Base-by-base conservation (phyloP, 2,888 invertebrate species). In the Diploptera punctata region DNA sequence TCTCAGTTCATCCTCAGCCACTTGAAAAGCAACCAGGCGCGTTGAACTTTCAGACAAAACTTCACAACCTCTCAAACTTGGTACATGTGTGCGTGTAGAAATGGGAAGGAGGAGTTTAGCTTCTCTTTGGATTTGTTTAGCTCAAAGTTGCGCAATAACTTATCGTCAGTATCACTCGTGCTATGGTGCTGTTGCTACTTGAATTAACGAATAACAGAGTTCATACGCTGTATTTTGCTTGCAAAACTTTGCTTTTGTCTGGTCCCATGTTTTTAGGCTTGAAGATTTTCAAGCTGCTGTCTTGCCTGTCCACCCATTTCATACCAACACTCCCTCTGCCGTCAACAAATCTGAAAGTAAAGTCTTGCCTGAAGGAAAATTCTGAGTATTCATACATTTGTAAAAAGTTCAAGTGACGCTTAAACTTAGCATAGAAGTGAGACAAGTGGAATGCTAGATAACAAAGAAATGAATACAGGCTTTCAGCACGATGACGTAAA, bases 101-200 rank as follows among this genome's bases (percentile, higher is more conserved):
- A 24, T 24, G 13, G 52, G 24, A 52, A 52, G 13, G 52, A 16
- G 57, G n/a, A 57, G 57, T 26, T 57, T 57, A 29, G 57, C 57
- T 57, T 57, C 16, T 47, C 47, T n/a, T 29, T 16, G 57, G 57
- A 57, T 57, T 57, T 57, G 31, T 57, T 57, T 16, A 57, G 57
- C 26, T 57, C 13, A 26, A 57, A 57, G 57, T 57, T 57, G n/a
- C 57, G 26, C 57, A 57, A 57, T 57, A 57, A 57, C 57, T 57
- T 29, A 1, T 57, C 26, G 29, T 31, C 16, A 13, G 29, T 1
- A 10, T 18, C 16, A 24, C 26, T 57, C 2, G n/a, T 29, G 21
- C 4, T 52, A 24, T 2, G 52, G 24, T 4, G 24, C 52, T 21
- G 29, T 9, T 29, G 57, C 57, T 29, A 29, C n/a, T 5, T n/a